Evolutionary conservation across 2,113 vertebrate genomes (phyloP), one percentile per base, ranked within the genome.

Genomic region (Vidua macroura): DNA sequence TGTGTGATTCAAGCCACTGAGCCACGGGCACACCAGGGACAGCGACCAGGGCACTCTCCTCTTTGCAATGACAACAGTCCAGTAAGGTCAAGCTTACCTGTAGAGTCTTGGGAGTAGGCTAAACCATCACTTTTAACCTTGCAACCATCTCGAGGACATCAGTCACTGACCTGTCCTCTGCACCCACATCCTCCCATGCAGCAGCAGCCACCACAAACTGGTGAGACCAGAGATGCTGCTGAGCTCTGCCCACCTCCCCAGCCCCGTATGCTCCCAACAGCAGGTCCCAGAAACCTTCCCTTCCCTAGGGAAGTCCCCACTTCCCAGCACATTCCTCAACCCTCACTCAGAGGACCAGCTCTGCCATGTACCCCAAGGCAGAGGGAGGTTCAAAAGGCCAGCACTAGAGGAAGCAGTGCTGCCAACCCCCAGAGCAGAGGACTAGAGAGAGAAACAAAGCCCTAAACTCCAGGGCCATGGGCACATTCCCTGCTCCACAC

Each of bases 1-100:
- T 18, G 18, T 31, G 24, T 41, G 28, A 78, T 46, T 91, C 31
- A 67, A 66, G 37, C 37, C 44, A 58, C 37, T 1, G 3, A 77
- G 51, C 73, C 66, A 41, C 0, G 1, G 35, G 24, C 55, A 74
- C 6, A 51, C 3, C 0, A 1, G 39, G 8, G 25, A 64, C 18
- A 52, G n/a, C 0, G 2, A 81, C 7, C 4, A 37, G 14, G 12
- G 4, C 22, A n/a, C 18, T 30, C 48, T 75, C 33, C 43, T 22
- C 44, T 68, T 44, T 41, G 22, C 31, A 43, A 39, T 20, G 7
- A 56, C 27, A 72, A 17, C 9, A 24, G 46, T 30, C 46, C 37
- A 20, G 17, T 51, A 62, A 66, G 31, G 15, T n/a, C 53, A 81
- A 37, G 17, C 13, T 77, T 77, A n/a, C 37, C 35, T 64, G 3